Conservation (phyloP, 2,113 vertebrate species). For the Limanda limanda region DNA sequence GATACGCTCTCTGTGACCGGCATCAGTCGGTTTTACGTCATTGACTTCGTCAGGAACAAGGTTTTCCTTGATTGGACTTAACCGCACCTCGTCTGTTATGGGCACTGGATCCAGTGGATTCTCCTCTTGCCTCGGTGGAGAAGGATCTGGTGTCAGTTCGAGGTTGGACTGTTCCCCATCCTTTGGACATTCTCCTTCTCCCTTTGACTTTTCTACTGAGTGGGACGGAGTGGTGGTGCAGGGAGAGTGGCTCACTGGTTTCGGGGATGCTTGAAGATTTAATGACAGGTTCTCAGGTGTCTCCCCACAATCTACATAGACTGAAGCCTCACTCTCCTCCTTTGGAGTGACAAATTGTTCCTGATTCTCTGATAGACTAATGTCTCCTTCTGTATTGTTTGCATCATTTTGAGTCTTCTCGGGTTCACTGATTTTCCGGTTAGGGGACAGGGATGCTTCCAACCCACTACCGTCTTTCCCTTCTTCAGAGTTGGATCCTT, state of each 20-base stretch:
- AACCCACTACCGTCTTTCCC: conserved; percentile 34
- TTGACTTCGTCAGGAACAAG: conserved; percentile 30
- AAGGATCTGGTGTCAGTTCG: conserved; percentile 51
- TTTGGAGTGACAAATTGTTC: conserved; percentile 27
- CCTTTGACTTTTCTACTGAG: conserved; percentile 47
- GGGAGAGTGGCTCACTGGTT: conserved; percentile 40
- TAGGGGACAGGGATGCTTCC: conserved; percentile 19
- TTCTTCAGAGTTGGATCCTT: conserved; percentile 63
- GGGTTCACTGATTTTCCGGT: conserved; percentile 28
- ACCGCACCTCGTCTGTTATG: conserved; percentile 38
- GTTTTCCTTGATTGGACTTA: conserved; percentile 71
- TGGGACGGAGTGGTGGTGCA: conserved; percentile 49
- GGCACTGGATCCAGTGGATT: conserved; percentile 12
- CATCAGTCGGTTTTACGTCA: conserved; percentile 70
- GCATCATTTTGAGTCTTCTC: conserved; percentile 15
- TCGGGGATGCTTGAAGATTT: conserved; percentile 47
- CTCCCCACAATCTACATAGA: conserved; percentile 50
- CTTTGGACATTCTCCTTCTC: conserved; percentile 41
- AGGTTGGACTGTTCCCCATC: conserved; percentile 52
- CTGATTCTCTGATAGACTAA: conserved; percentile 24
- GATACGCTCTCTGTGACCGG: conserved; percentile 91
- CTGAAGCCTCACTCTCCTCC: conserved; percentile 31
- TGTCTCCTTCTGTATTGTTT: conserved; percentile 18
- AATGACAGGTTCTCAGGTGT: conserved; percentile 19
- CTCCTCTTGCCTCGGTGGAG: conserved; percentile 19